phyloP scores from a whole-genome alignment of 2,797 vertebrate species.

The Malurus leucopterus region DNA sequence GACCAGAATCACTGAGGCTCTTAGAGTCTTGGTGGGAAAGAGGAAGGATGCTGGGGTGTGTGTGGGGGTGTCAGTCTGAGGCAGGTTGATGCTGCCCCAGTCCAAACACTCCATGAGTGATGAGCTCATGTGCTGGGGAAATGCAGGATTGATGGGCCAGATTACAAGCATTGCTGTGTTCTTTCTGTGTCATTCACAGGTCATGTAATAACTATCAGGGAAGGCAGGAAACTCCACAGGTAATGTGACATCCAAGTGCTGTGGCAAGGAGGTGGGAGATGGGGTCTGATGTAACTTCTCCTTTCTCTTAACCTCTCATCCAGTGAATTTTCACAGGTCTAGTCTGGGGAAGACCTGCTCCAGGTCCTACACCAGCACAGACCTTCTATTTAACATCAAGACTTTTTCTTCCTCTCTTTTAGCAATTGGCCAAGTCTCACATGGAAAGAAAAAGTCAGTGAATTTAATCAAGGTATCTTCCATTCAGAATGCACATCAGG shows the following conservation, averaged over 20 bases:
- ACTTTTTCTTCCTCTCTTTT: not conserved
- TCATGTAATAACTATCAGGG: not conserved
- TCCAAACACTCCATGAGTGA: fast-evolving
- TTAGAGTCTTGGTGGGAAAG: not conserved
- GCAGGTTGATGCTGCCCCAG: not conserved
- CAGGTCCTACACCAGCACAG: not conserved
- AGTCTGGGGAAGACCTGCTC: not conserved
- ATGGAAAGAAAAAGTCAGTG: not conserved
- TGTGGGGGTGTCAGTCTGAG: not conserved
- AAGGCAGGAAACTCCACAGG: not conserved
- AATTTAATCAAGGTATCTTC: not conserved
- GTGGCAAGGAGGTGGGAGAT: not conserved
- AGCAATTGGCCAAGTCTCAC: not conserved
- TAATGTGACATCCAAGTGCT: not conserved
- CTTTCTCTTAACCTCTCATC: not conserved
- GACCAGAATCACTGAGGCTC: not conserved
- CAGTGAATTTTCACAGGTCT: not conserved
- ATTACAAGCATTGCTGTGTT: not conserved
- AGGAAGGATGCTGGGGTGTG: not conserved
- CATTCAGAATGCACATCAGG: not conserved
- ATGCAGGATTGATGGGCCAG: not conserved
- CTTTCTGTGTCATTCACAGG: not conserved
- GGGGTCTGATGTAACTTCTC: not conserved
- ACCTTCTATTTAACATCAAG: not conserved
- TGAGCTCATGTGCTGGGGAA: not conserved